These are phyloP conservation scores for Cyprinodon brontotheroides DNA, from an alignment of 2,113 vertebrate species.

Conservation along the genomic window DNA sequence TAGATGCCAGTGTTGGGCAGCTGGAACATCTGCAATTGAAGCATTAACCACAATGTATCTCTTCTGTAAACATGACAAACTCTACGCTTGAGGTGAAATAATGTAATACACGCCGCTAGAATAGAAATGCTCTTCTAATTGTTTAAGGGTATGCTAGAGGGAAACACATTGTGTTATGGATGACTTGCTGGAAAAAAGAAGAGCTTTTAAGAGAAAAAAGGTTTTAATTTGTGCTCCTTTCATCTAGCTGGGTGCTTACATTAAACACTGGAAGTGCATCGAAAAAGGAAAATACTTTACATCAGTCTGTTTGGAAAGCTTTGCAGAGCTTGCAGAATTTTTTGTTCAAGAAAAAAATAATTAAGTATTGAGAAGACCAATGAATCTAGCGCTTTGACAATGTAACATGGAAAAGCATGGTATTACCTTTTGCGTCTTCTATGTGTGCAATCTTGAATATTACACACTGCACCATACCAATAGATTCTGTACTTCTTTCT, in stretches of 20 bases:
- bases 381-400: not conserved
- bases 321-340: not conserved
- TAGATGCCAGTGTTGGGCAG: constrained; percentile 72
- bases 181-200: not conserved
- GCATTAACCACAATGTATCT: constrained; percentile 6
- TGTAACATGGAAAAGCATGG: not conserved
- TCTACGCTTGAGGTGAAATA: constrained; percentile 14
- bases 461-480: not conserved
- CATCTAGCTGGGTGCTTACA: not conserved
- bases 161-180: not conserved
- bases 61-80: constrained; percentile 18
- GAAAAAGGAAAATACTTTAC: not conserved
- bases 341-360: not conserved
- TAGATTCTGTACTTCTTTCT: not conserved
- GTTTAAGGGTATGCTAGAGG: not conserved
- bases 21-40: constrained; percentile 6
- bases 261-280: not conserved
- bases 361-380: not conserved
- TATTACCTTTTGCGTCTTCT: no score
- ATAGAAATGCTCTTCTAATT: not conserved
- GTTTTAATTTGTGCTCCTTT: not conserved
- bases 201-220: not conserved
- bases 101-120: constrained; percentile 10
- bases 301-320: not conserved
- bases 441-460: not conserved